Evolutionary conservation across 2,797 vertebrate genomes (phyloP), one percentile per base, ranked within the genome.

Genomic region (Bradypodion ventrale): DNA sequence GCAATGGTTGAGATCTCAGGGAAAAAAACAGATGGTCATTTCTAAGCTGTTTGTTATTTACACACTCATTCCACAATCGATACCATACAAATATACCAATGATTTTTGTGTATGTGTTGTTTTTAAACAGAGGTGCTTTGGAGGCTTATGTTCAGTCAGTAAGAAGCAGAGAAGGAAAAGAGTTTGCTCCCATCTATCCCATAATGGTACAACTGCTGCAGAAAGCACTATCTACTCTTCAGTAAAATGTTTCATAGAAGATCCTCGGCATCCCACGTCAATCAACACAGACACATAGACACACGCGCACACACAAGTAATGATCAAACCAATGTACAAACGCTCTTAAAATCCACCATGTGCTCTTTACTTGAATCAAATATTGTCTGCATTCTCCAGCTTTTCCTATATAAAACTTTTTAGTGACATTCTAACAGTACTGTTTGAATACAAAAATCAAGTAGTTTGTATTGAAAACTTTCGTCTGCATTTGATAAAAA

Each of bases 91-190:
- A 66, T 12, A 12, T 37, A 70, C 37, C 7, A 1, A 25, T 70
- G 7, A 70, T 42, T 10, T 23, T 27, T 32, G 25, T 29, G 40
- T n/a, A n/a, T n/a, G n/a, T 21, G 49, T 27, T 63, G 2, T 35
- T 44, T 49, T 76, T 88, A 92, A 86, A 29, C 5, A 99, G 98
- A 68, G 98, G 97, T 0, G 97, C 98, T 16, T 93, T 99, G 93
- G 99, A 99, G 95, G 98, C 98, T 69, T 99, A 99, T 0, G 97
- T 99, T 63, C 99, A 99, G 80, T 96, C 97, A 0, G 98, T 99
- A 29, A 95, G 96, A 94, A 94, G 96, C 0, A 96, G 98, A 85
- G 97, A 98, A 90, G 98, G 97, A 74, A 99, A 97, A 92, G 97
- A 98, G 93, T 99, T 99, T 85, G 97, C 98, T 2, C 96, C 98